These are phyloP conservation scores for Bos taurus DNA, from an alignment of 2,113 vertebrate genomes.

Conservation along the genomic window ARS-UCD2.0 NC_037328.1:116637501-116638000, in stretches of 20 bases:
- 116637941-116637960: background rate
- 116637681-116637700: no score
- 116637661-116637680: background rate
- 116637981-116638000: background rate
- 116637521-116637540: background rate
- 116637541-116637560: background rate
- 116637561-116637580: background rate
- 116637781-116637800: background rate
- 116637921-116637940: background rate
- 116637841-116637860: background rate
- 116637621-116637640: background rate
- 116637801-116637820: background rate
- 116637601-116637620: background rate
- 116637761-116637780: background rate
- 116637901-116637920: background rate
- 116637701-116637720: background rate
- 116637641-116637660: background rate
- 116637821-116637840: background rate
- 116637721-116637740: background rate
- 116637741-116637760: background rate
- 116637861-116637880: background rate
- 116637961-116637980: background rate
- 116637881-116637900: background rate
- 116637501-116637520: background rate
- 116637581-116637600: background rate